These are phyloP conservation scores for Patella pellucida DNA, from an alignment of 2,888 invertebrate genomes.

Conservation along the genomic window DNA sequence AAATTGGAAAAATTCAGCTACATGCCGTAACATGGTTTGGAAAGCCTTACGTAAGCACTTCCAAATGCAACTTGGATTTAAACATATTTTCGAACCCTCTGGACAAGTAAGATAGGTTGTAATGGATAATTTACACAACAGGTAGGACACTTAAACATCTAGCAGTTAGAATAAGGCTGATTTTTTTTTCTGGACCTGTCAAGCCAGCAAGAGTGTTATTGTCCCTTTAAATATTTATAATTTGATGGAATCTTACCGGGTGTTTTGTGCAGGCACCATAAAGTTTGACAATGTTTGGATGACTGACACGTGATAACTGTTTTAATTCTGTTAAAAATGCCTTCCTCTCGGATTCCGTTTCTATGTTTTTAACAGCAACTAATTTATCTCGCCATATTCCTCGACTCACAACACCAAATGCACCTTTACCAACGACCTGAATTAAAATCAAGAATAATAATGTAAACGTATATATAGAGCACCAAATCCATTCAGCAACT, in stretches of 20 bases:
- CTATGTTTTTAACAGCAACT: constrained; percentile 95
- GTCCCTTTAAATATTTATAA: too few species aligned
- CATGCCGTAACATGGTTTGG: too few species aligned
- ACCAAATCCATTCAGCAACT: not conserved
- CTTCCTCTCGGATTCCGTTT: constrained; percentile 88
- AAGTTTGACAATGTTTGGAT: constrained; percentile 92
- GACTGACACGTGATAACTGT: constrained; percentile 90
- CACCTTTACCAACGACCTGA: constrained; percentile 77
- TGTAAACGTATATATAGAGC: constrained; percentile 3
- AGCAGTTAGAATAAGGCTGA: too few species aligned
- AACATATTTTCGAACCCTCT: too few species aligned
- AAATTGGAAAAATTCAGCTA: too few species aligned
- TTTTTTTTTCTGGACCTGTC: too few species aligned
- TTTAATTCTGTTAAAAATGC: constrained; percentile 87
- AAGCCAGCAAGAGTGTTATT: too few species aligned
- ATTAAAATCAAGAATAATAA: constrained; percentile 61
- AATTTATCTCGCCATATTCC: constrained; percentile 87
- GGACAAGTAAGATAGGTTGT: too few species aligned
- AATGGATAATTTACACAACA: too few species aligned
- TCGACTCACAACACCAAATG: constrained; percentile 94
- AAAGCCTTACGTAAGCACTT: too few species aligned
- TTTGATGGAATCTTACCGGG: constrained; percentile 27
- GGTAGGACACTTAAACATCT: too few species aligned
- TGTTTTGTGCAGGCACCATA: constrained; percentile 86
- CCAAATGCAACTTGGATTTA: too few species aligned